phyloP scores from a whole-genome alignment of 2,113 vertebrate genomes.

The Tricholaema leucomelas region DNA sequence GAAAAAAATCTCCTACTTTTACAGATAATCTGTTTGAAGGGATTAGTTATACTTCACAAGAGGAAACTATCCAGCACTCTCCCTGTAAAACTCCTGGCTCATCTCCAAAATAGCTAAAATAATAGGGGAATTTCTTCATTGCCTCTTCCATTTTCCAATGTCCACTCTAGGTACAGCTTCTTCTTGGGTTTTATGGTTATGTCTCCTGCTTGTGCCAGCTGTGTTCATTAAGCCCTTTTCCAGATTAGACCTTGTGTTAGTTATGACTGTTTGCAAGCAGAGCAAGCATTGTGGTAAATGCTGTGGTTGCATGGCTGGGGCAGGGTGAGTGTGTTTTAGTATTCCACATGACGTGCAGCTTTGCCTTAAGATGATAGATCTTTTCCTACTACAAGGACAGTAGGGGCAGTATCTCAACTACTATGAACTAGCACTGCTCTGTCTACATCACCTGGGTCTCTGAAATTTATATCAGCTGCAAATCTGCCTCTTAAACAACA shows the following conservation, averaged over 20 bases:
- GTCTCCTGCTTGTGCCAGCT: not conserved
- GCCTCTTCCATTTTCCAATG: not conserved
- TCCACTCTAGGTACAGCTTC: not conserved
- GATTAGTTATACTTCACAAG: not conserved
- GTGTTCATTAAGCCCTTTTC: not conserved
- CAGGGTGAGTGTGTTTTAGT: not conserved
- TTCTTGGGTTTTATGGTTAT: not conserved
- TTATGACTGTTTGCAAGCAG: not conserved
- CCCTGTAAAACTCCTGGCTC: not conserved
- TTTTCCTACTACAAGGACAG: not conserved
- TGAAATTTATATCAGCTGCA: not conserved
- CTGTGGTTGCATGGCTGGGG: accelerated
- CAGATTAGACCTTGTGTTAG: not conserved
- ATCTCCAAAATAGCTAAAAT: not conserved
- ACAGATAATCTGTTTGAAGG: not conserved
- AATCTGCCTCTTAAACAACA: not conserved
- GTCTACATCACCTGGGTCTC: not conserved
- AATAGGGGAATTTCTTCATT: not conserved
- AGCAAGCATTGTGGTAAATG: not conserved
- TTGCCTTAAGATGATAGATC: not conserved
- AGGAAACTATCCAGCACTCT: not conserved
- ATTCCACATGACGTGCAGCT: not conserved
- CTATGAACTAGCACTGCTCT: not conserved
- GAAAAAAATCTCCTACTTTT: accelerated
- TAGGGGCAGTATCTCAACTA: not conserved